Evolutionary conservation across 2,113 vertebrate genomes (phyloP), one percentile per base, ranked within the genome.

Genomic region (Tachuris rubrigastra): DNA sequence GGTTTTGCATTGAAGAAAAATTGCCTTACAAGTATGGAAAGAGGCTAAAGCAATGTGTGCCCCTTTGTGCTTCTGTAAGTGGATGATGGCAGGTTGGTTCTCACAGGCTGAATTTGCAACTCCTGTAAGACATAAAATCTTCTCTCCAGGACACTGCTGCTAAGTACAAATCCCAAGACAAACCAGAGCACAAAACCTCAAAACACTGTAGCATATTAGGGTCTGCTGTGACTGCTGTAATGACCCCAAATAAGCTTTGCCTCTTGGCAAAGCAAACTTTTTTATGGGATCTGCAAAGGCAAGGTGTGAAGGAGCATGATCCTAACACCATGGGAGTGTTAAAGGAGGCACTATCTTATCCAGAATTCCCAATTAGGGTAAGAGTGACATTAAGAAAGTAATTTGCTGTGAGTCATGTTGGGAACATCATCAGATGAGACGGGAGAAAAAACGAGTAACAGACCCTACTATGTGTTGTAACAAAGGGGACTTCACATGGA

Each of bases 361-460:
- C 67, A 72, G 27, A 66, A 80, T 58, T 92, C 33, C 33, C 24
- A 77, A 1, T 37, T 55, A 71, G 15, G 63, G 19, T 13, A 77
- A 60, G 15, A 93, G 86, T 47, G 50, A 23, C 21, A 7, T 28
- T 20, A 87, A 76, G 71, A 22, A 39, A 86, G 21, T 71, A 0
- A 42, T 75, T 89, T 84, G 47, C 65, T 80, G 41, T 59, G 10
- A 93, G 50, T 68, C 50, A 30, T 50, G 42, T 18, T 58, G 49
- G 62, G 41, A 83, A 16, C 17, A 35, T 12, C 30, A 79, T 0
- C 28, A 53, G 31, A 77, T 14, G 20, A 39, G 18, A 39, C 0
- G 12, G 37, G 27, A 4, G 4, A 5, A 37, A 50, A 28, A 1
- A 30, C 0, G 0, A 55, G 9, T 25, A 56, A 65, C 8, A 49